Conservation (phyloP, 2,888 invertebrate genomes). For the Diachrysia chrysitis region DNA sequence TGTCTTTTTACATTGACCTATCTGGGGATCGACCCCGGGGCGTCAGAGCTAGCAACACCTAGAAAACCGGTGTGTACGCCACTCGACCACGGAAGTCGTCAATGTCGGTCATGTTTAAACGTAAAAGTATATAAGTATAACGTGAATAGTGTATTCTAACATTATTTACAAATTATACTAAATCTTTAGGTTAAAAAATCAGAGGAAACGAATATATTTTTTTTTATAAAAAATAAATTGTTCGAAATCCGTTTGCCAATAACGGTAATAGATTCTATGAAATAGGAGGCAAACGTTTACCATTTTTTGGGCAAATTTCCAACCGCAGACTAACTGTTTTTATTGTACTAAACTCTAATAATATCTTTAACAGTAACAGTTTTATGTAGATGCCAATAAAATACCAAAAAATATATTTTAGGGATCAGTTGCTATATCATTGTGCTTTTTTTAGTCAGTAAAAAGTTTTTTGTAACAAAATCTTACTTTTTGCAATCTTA, state of each 20-base stretch:
- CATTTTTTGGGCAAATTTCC: constrained; percentile 5
- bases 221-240: neutral
- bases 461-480: too few species aligned
- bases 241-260: neutral
- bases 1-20: too few species aligned
- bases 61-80: too few species aligned
- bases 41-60: too few species aligned
- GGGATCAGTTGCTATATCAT: neutral
- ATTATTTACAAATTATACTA: too few species aligned
- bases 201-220: neutral
- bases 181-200: too few species aligned
- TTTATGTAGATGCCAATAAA: neutral
- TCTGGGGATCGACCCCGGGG: too few species aligned
- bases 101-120: too few species aligned
- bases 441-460: neutral
- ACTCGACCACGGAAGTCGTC: too few species aligned
- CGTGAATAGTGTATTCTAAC: too few species aligned
- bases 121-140: too few species aligned
- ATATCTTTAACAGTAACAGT: neutral
- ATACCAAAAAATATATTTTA: neutral
- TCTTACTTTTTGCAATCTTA: too few species aligned
- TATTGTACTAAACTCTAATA: neutral
- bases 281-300: constrained; percentile 2
- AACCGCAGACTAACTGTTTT: neutral
- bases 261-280: neutral